phyloP scores from a whole-genome alignment of 53 echinoderm and acorn worm genomes.

The Echinarachnius parma region DNA sequence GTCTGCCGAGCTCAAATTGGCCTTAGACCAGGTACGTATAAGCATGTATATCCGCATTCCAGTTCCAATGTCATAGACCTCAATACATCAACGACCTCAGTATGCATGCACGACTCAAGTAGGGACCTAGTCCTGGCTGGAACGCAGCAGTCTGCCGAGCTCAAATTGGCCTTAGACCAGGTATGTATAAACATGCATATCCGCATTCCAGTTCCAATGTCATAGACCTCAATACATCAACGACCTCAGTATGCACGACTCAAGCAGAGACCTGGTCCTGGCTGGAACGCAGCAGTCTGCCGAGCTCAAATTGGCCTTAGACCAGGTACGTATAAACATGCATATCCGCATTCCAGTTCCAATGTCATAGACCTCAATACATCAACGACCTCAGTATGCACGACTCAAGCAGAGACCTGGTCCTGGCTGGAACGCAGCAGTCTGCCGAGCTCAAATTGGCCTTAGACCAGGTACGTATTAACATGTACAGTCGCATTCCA shows the following conservation, averaged over 20 bases:
- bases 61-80: background rate
- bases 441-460: conserved; percentile 94
- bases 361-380: too few species aligned
- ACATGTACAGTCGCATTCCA: too few species aligned
- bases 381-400: conserved; percentile 87
- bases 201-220: too few species aligned
- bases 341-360: background rate
- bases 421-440: conserved; percentile 87
- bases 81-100: conserved; percentile 84
- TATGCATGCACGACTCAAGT: conserved; percentile 85
- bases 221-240: too few species aligned
- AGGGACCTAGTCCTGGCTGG: conserved; percentile 82
- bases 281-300: conserved; percentile 75
- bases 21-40: conserved; percentile 77
- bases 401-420: conserved; percentile 80
- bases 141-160: conserved; percentile 89
- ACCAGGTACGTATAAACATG: conserved; percentile 55
- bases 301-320: conserved; percentile 90
- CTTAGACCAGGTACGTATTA: conserved; percentile 93
- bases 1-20: conserved; percentile 90
- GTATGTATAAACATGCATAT: conserved; percentile 46
- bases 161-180: conserved; percentile 94
- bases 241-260: conserved; percentile 85
- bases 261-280: conserved; percentile 73
- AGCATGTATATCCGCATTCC: background rate